Evolutionary conservation across 2,888 invertebrate species (phyloP).

Genomic region (Agrochola lota): DNA sequence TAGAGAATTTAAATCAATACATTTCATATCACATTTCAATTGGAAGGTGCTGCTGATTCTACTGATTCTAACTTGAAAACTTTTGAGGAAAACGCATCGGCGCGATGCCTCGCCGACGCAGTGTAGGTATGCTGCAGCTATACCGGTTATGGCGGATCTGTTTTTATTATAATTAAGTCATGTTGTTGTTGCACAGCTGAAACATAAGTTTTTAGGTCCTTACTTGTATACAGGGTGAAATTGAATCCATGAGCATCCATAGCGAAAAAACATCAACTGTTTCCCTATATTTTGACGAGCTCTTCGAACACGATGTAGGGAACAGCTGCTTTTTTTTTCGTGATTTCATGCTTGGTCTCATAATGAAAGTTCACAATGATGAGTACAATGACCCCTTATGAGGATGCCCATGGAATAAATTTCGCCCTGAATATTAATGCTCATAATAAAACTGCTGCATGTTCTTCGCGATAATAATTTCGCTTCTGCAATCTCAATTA

Average conservation of each 20-base stretch:
- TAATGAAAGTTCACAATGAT: no score
- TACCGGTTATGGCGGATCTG: neutral
- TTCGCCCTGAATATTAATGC: neutral
- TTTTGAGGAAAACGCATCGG: constrained; percentile 12
- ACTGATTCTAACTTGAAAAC: neutral
- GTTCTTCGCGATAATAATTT: neutral
- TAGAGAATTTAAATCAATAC: neutral
- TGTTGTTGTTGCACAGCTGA: neutral
- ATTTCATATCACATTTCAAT: neutral
- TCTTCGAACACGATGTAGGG: no score
- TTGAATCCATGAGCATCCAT: no score
- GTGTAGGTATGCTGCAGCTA: neutral
- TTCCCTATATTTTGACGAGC: no score
- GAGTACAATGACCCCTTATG: no score
- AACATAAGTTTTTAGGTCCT: neutral
- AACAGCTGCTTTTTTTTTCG: no score
- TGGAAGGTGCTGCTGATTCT: no score
- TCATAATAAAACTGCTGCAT: neutral
- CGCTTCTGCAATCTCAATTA: neutral
- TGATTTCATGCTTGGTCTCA: no score
- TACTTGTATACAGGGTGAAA: neutral
- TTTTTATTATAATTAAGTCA: neutral
- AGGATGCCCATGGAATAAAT: no score
- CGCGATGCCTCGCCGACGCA: neutral
- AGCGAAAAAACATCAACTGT: no score